These are phyloP conservation scores for Hermatobates lingyangjiaoensis DNA, from an alignment of 1,140 invertebrate genomes.

Conservation along the genomic window DNA sequence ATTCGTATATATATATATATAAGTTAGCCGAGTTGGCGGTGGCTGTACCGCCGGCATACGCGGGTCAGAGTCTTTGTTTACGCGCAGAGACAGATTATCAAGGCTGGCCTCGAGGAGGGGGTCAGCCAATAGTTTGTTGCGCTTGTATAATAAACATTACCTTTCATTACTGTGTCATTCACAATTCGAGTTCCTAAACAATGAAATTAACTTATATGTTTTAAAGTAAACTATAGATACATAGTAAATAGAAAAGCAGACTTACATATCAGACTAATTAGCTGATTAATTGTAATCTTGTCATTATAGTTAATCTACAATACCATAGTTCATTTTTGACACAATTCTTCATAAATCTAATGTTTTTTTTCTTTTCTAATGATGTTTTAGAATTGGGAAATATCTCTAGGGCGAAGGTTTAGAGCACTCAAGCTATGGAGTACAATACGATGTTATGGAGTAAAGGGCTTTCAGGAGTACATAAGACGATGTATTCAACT, in stretches of 20 bases:
- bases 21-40: too few species aligned
- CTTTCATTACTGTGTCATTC: too few species aligned
- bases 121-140: too few species aligned
- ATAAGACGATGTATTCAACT: slow-evolving; percentile 56
- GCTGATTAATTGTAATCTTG: background rate
- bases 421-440: slow-evolving; percentile 90
- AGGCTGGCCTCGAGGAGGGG: too few species aligned
- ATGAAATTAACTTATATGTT: background rate
- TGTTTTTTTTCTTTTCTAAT: slow-evolving; percentile 1
- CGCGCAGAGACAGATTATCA: too few species aligned
- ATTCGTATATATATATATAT: too few species aligned
- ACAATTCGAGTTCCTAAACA: too few species aligned
- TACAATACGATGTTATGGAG: slow-evolving; percentile 64
- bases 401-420: slow-evolving; percentile 75
- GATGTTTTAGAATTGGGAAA: slow-evolving; percentile 73
- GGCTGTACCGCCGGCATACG: too few species aligned
- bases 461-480: slow-evolving; percentile 54
- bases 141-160: too few species aligned
- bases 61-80: too few species aligned
- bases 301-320: background rate
- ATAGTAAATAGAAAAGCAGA: background rate
- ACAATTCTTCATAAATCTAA: background rate
- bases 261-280: background rate
- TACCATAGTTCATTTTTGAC: background rate
- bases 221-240: background rate